phyloP scores from a whole-genome alignment of 1,140 invertebrate genomes.

The Holotrichia oblita region DNA sequence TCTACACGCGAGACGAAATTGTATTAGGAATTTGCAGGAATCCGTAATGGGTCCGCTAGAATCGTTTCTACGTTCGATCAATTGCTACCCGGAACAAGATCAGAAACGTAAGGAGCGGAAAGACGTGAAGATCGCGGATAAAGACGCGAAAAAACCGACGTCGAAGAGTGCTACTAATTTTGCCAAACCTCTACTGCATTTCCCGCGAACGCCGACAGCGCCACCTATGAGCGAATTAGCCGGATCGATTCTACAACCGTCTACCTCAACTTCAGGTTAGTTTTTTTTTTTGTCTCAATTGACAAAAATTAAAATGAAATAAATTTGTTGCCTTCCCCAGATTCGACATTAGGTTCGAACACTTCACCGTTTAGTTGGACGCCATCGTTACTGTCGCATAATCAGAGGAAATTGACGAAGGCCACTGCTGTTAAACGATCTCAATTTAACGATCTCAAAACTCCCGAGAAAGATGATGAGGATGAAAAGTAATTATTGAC shows the following conservation, averaged over 20 bases:
- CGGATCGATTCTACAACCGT: neutral
- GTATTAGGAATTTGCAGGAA: constrained; percentile 21
- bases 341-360: constrained; percentile 38
- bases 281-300: neutral
- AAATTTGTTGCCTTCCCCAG: neutral
- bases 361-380: constrained; percentile 59
- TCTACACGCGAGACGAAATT: neutral
- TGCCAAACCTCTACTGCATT: neutral
- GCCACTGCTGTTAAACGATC: neutral
- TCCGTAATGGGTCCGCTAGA: constrained; percentile 52
- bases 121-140: neutral
- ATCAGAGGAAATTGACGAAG: neutral
- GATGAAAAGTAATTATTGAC: constrained; percentile 17
- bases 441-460: neutral
- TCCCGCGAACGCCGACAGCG: constrained; percentile 44
- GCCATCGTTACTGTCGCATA: constrained; percentile 54
- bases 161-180: neutral
- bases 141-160: neutral
- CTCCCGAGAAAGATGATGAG: neutral
- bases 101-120: constrained; percentile 52
- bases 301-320: neutral
- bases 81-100: constrained; percentile 58
- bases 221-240: constrained; percentile 50
- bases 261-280: neutral
- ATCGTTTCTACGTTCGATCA: constrained; percentile 57